phyloP scores from a whole-genome alignment of 2,113 vertebrate species.

The Atlantisia rogersi region DNA sequence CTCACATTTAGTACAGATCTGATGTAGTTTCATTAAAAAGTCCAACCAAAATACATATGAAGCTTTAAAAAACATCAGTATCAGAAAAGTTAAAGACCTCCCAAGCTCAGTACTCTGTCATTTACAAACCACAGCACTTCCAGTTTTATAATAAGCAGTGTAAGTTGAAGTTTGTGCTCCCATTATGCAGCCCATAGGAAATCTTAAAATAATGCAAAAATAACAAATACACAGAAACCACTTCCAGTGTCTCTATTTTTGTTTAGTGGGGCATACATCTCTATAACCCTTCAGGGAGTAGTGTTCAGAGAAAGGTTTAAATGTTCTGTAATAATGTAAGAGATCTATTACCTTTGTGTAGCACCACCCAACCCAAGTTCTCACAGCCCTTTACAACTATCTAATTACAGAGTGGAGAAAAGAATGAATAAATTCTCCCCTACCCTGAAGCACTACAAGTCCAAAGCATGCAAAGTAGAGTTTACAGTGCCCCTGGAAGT shows the following conservation, averaged over 20 bases:
- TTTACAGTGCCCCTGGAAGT: not conserved
- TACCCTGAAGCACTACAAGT: not conserved
- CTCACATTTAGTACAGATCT: not conserved
- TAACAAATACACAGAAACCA: not conserved
- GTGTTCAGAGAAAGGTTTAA: not conserved
- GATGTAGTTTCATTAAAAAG: not conserved
- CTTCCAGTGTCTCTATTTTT: not conserved
- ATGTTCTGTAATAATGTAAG: not conserved
- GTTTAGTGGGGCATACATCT: not conserved
- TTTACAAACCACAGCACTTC: not conserved
- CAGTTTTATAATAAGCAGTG: not conserved
- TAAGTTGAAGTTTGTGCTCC: not conserved
- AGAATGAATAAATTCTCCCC: not conserved
- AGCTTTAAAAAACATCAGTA: conserved; percentile 15
- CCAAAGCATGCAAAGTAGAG: not conserved
- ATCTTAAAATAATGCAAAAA: not conserved
- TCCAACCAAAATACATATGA: not conserved
- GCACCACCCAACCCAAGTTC: not conserved
- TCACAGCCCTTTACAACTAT: not conserved
- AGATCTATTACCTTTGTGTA: not conserved
- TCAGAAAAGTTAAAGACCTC: not conserved
- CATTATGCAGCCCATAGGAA: not conserved
- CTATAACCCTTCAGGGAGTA: not conserved
- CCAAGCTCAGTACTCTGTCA: not conserved
- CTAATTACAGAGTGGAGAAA: not conserved